Evolutionary conservation across 2,113 vertebrate genomes (phyloP), one percentile per base, ranked within the genome.

Genomic region (Hyperopisus bebe): DNA sequence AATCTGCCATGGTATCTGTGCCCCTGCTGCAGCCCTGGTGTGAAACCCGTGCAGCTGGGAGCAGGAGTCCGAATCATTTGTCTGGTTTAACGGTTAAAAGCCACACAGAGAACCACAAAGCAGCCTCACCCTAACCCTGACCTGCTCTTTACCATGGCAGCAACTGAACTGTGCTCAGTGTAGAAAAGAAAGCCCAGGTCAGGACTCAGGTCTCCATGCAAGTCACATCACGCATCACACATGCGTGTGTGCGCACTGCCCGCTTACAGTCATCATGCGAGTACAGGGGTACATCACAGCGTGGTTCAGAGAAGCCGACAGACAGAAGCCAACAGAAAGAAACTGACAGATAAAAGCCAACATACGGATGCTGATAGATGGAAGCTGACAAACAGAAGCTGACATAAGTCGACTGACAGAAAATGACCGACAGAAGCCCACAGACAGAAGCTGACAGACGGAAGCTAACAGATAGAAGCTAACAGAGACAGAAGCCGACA

Each of bases 21-120:
- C 5, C 80, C 21, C 80, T 11, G 1, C 51, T 55, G 86, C 31
- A 62, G 17, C 53, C 55, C 35, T 21, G 87, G 42, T 10, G 58
- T 66, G n/a, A 66, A 3, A 10, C 24, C 9, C 9, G 10, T 44
- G 39, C 39, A 27, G 17, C 24, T 62, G 42, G 42, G 2, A 70
- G 24, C 39, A 11, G 58, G 2, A n/a, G 27, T 58, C 39, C 31
- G 10, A 24, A n/a, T 74, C 87, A 42, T 31, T 27, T 50, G 8
- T n/a, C 82, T 86, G 82, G 89, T 89, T 31, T 86, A 50, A 89
- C 55, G n/a, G 82, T 55, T 86, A 58, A 11, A 85, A 89, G 80
- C 48, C 39, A n/a, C 80, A 66, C 24, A 66, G 58, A 66, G 24
- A 7, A 66, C 58, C 58, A 66, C 58, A 66, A 27, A 27, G 58